Evolutionary conservation across 2,797 vertebrate genomes (phyloP).

Genomic region (Fratercula arctica): DNA sequence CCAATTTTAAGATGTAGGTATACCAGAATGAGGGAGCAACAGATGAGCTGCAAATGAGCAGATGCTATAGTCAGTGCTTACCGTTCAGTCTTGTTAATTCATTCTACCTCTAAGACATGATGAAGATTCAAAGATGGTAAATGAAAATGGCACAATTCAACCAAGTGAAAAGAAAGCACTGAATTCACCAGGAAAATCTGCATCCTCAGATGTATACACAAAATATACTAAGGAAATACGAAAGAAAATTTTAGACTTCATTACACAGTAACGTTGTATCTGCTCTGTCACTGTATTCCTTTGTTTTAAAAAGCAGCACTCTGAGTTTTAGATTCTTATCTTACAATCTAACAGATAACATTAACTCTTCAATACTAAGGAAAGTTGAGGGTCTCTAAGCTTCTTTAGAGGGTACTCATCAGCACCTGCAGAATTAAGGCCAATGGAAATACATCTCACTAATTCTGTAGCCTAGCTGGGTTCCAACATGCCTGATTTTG

Average conservation of each 20-base stretch:
- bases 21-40: neutral
- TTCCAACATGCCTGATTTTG: neutral
- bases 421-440: neutral
- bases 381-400: neutral
- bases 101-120: neutral
- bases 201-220: neutral
- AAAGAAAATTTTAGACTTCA: neutral
- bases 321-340: neutral
- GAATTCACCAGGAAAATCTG: neutral
- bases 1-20: neutral
- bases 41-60: neutral
- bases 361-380: neutral
- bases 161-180: neutral
- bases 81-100: neutral
- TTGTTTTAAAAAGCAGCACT: neutral
- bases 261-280: neutral
- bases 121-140: neutral
- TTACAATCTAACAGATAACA: neutral
- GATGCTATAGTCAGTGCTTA: neutral
- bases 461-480: neutral
- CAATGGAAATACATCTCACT: neutral
- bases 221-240: neutral
- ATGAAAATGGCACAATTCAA: neutral
- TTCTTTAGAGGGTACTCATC: neutral
- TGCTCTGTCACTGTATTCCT: neutral